Evolutionary conservation across 1,140 invertebrate species (phyloP), one percentile per base, ranked within the genome.

Genomic region (Bombus waltoni): DNA sequence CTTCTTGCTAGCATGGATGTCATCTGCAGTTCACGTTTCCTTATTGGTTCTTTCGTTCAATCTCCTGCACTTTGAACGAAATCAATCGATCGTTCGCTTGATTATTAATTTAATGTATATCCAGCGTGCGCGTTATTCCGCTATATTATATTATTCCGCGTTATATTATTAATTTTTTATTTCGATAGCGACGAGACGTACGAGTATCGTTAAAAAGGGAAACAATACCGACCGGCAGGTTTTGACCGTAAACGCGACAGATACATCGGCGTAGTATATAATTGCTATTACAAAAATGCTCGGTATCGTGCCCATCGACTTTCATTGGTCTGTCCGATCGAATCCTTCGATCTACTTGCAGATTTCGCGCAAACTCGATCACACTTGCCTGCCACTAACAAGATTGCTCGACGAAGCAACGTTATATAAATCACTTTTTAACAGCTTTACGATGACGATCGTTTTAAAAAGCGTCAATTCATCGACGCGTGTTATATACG

Each of bases 281-380:
- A 88, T 87, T 83, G 70, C n/a, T n/a, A n/a, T n/a, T n/a, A 75
- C 32, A 76, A 42, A 42, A 87, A 59, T 68, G 80, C 62, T 83
- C 85, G 85, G 83, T 78, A 87, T 82, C 78, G 79, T 86, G 70
- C 57, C 80, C 62, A 75, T 87, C 59, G 68, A 44, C 42, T 87
- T 87, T 79, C 78, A 88, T 88, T 79, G 79, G 59, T 18, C 59
- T 44, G 74, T 53, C 59, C 38, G 79, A 87, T 81, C 74, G 74
- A 47, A 25, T 62, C 18, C 65, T 76, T 79, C 70, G 32, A 78
- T 59, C 79, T 68, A 32, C 62, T 78, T 66, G 71, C 87, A 53
- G 80, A 87, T 87, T 83, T 77, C 18, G 47, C 38, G 72, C 32
- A 83, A 77, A 88, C 73, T 79, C 62, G 78, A n/a, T 73, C 83